A percentile compares a stretch with the other conserved stretches of the same genome.
Conservation (phyloP, 2,113 vertebrate genomes). For the Thinocorus orbignyianus region DNA sequence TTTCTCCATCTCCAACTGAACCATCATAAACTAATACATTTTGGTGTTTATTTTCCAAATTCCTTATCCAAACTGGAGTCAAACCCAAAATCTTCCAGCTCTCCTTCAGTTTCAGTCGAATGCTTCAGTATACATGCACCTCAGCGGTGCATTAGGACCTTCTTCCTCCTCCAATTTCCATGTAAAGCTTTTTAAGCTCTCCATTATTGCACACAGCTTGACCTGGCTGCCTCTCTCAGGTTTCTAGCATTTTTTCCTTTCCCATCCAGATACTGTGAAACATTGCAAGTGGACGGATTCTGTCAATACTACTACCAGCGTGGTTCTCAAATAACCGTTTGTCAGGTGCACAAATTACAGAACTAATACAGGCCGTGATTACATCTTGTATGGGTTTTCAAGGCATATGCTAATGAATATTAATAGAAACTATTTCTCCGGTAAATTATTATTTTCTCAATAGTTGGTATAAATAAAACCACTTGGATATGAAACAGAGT, state of each 20-base stretch:
- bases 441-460: conserved; percentile 41
- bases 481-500: conserved; percentile 16
- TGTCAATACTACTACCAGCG: neutral
- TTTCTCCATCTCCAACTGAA: neutral
- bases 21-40: neutral
- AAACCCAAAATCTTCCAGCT: neutral
- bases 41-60: neutral
- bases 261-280: neutral
- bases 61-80: neutral
- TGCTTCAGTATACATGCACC: neutral
- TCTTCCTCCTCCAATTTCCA: neutral
- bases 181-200: neutral
- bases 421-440: neutral
- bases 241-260: neutral
- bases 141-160: neutral
- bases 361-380: conserved; percentile 5
- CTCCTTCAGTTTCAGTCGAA: neutral
- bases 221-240: neutral
- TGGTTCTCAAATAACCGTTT: neutral
- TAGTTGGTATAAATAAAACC: conserved; percentile 26
- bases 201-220: neutral
- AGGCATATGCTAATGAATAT: conserved; percentile 46
- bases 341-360: neutral
- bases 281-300: neutral
- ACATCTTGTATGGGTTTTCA: neutral